Base-by-base conservation (phyloP, 2,797 vertebrate genomes). In the Manis pentadactyla region DNA sequence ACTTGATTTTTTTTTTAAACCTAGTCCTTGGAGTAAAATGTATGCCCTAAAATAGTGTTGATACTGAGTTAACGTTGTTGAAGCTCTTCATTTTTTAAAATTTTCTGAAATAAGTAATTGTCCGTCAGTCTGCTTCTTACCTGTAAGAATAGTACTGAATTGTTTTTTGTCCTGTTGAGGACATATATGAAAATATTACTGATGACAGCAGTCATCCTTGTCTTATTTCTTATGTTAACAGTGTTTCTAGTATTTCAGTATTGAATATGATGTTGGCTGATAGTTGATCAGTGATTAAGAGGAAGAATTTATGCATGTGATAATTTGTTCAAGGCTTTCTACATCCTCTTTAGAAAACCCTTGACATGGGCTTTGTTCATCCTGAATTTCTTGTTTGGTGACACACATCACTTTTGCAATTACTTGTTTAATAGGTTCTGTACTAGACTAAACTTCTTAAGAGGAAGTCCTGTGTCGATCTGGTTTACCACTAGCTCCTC, bases 51-150 rank as follows among this genome's bases (percentile, higher is more conserved):
- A 87, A 63, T 66, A 27, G 4, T 78, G 37, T 51, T 75, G 71
- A 78, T 87, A 21, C 37, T 97, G 49, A 92, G 2, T 63, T 90
- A 85, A 39, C 78, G 27, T 14, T 93, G 61, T 39, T 84, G 29
- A 93, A 92, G 5, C 4, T 63, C 27, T 93, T 79, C 12, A 23
- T 42, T 31, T 92, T 64, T 53, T 51, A 25, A 19, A 81, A 53
- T 63, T 81, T 7, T 77, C 18, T 87, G 68, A 94, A 94, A 69
- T 77, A 71, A 74, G 1, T 31, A 59, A 37, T 42, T 5, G 34
- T 90, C 93, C 21, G 69, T 79, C 83, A 8, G 2, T 61, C 49
- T 95, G 10, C 9, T 17, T 49, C 21, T 63, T 64, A 63, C 42
- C 25, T 9, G 21, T 74, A 77, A 18, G 12, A 39, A 55, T 57